Conservation (phyloP, 2,888 invertebrate genomes). For the Oscheius sp. region DNA sequence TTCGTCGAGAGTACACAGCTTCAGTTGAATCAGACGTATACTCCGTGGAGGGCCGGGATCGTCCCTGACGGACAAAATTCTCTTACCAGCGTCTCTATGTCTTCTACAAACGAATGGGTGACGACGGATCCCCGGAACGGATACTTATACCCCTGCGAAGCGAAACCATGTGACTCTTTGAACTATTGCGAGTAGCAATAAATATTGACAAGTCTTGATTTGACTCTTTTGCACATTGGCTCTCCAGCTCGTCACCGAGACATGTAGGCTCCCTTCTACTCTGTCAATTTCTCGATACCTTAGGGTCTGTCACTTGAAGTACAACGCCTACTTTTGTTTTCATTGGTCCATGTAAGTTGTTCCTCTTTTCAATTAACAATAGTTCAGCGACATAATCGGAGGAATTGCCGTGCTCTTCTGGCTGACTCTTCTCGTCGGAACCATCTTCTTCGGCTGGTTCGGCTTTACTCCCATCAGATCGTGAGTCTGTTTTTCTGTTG, state of each 20-base stretch:
- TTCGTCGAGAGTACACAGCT: not conserved
- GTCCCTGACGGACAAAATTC: not conserved
- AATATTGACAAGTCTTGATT: not conserved
- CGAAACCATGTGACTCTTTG: conserved; percentile 16
- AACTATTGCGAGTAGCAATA: conserved; percentile 2
- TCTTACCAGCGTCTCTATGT: not conserved
- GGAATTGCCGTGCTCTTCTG: conserved; percentile 41
- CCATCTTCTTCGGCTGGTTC: conserved; percentile 50
- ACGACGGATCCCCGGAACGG: conserved; percentile 5
- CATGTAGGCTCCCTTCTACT: not conserved
- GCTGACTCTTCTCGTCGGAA: conserved; percentile 45
- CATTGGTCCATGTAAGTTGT: conserved; percentile 19
- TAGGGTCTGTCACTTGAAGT: conserved; percentile 27
- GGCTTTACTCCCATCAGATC: conserved; percentile 43
- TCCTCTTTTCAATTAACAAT: not conserved
- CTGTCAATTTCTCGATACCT: not conserved
- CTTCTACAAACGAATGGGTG: not conserved
- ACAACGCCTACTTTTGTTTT: not conserved
- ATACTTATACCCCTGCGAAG: conserved; percentile 1
- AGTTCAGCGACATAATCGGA: conserved; percentile 19
- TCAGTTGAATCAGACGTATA: conserved; percentile 17
- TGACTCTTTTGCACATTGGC: not conserved
- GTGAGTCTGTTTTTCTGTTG: too few relatives aligned
- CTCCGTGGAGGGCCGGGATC: conserved; percentile 2
- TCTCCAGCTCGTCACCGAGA: not conserved